Base-by-base conservation (phyloP, 2,797 vertebrate genomes). In the Ceyx erithaca region DNA sequence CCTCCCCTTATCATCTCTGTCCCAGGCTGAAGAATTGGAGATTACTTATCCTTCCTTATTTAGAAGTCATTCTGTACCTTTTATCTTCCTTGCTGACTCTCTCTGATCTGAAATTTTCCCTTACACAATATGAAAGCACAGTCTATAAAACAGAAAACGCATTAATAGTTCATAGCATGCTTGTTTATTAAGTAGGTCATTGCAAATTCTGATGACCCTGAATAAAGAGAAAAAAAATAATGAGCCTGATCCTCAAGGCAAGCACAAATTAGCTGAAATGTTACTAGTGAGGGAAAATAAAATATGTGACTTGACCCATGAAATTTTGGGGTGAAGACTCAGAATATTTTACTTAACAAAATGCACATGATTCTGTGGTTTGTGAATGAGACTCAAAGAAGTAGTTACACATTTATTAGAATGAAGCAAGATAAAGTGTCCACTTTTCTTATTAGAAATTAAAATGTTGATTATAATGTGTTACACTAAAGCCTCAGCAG, bases 151-250 rank as follows among this genome's bases (percentile, higher is more conserved):
- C 52, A 89, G 61, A 87, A 87, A 80, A 90, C 59, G 68, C 54
- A 68, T 93, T 89, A 82, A 82, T 73, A 45, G 61, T 87, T 88
- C 69, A 57, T 64, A 77, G 54, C 35, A 37, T 67, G 37, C 81
- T 82, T 95, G 46, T 95, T 95, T 89, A 73, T 70, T 62, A 57
- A 93, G 31, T 88, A 94, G 80, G 90, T 88, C 45, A 62, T 17
- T 85, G 61, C 77, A 82, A 93, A 92, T 90, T 91, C 78, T 86
- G 67, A 73, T 87, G 88, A 86, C 63, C 73, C 85, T 61, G 71
- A 91, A 73, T 70, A 77, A 76, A 78, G 35, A 76, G 11, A 19
- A 43, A 37, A 33, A 70, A 25, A 15, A 46, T 9, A 1, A 55
- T 52, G 13, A 80, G 22, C 41, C 45, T 86, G 52, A 64, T 87